Evolutionary conservation across 1,140 invertebrate genomes (phyloP), one percentile per base, ranked within the genome.

Genomic region (Babylonia areolata): DNA sequence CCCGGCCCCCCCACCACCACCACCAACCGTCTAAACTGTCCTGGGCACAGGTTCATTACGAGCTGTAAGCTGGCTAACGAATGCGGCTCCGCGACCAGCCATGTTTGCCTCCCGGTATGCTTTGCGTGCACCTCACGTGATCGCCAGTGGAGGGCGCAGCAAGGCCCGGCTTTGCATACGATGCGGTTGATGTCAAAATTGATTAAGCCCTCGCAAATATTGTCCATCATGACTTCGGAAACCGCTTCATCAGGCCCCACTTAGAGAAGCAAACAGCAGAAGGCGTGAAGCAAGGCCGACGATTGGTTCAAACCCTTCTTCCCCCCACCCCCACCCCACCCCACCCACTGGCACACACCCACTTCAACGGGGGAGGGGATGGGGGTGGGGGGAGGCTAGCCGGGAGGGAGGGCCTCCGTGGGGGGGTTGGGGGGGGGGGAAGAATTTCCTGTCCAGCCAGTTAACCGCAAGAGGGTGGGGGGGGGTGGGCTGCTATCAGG

Each of bases 161-260:
- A n/a, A 37, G 73, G 15, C 73, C 12, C 37, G 15, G 15, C 73
- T 39, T 39, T 37, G 73, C 33, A 75, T 75, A 15, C 73, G 73
- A 75, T 75, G 33, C 33, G 37, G 73, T 39, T 75, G 33, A 75
- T 37, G 78, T 80, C 78, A 80, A 73, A 75, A 73, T 75, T 73
- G 69, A 84, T 84, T 84, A 84, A 73, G 64, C 37, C 82, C 40
- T 12, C 2, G 39, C 69, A 84, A 84, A 84, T 75, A 84, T 84
- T 69, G 82, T 73, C 40, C 69, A 42, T 58, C 82, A 84, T 75
- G 82, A 84, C 82, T 84, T 84, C 64, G 82, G 82, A 84, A 84
- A 84, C 82, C 64, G 82, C 82, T 75, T 84, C 82, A 84, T 84
- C 82, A 84, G 33, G 39, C 37, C 1, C 37, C 82, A 84, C 82